Conservation (phyloP, 2,888 invertebrate genomes). For the Dendrolimus pini region DNA sequence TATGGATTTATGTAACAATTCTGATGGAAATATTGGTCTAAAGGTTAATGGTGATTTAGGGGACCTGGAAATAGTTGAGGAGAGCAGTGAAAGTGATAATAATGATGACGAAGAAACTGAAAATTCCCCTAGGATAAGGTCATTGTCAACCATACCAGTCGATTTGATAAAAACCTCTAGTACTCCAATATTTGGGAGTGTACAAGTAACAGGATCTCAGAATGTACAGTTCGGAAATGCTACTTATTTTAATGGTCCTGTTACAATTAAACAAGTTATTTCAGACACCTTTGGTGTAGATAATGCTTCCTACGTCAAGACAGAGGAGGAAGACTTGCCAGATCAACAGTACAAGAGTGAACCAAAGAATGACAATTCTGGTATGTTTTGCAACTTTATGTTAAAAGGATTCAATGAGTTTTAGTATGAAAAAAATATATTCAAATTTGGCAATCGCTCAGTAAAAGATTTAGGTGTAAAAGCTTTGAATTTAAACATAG, state of each 20-base stretch:
- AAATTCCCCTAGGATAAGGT: slow-evolving; percentile 16
- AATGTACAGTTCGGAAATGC: slow-evolving; percentile 87
- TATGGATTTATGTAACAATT: background rate
- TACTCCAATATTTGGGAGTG: slow-evolving; percentile 67
- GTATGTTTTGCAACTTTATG: background rate
- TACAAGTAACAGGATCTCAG: slow-evolving; percentile 80
- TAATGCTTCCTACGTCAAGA: slow-evolving; percentile 42
- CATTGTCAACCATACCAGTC: slow-evolving; percentile 25
- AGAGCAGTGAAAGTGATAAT: slow-evolving; percentile 37
- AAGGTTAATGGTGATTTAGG: slow-evolving; percentile 51
- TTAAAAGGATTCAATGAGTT: too few relatives aligned
- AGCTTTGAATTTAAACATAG: too few relatives aligned
- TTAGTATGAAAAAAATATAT: too few relatives aligned
- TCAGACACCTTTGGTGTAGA: slow-evolving; percentile 57
- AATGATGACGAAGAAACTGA: slow-evolving; percentile 20
- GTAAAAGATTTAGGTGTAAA: too few relatives aligned
- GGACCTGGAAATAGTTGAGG: slow-evolving; percentile 47
- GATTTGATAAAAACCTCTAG: slow-evolving; percentile 30
- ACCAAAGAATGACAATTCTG: slow-evolving; percentile 16
- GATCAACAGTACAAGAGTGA: slow-evolving; percentile 6
- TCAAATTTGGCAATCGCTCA: too few relatives aligned
- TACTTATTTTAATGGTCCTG: slow-evolving; percentile 86
- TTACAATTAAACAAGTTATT: slow-evolving; percentile 85
- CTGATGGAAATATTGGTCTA: slow-evolving; percentile 28
- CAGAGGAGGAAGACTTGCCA: slow-evolving; percentile 33